Evolutionary conservation across 1,140 invertebrate species (phyloP).

Genomic region (Coelopa frigida): DNA sequence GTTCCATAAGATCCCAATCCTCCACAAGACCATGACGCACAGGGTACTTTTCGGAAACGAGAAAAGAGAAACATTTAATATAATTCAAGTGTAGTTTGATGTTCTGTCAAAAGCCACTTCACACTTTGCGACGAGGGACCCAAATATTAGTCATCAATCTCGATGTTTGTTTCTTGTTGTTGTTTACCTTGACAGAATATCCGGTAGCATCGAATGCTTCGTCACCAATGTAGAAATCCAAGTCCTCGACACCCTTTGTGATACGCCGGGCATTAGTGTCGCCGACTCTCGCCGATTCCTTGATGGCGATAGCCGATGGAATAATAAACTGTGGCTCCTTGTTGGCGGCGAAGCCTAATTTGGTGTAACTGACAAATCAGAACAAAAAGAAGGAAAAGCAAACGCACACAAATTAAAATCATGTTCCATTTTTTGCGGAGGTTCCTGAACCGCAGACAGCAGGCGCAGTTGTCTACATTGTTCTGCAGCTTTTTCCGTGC

Average conservation of each 20-base stretch:
- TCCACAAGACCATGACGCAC: slow-evolving; percentile 98
- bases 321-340: slow-evolving; percentile 99
- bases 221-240: slow-evolving; percentile 97
- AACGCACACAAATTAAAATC: slow-evolving; percentile 13
- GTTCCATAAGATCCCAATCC: slow-evolving; percentile 99
- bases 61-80: slow-evolving; percentile 22
- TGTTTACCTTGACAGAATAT: slow-evolving; percentile 82
- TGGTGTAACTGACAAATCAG: slow-evolving; percentile 84
- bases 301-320: slow-evolving; percentile 95
- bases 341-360: slow-evolving; percentile 97
- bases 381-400: slow-evolving; percentile 13
- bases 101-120: background rate
- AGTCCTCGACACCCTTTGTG: slow-evolving; percentile 93
- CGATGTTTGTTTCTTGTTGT: too few relatives aligned
- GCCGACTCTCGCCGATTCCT: slow-evolving; percentile 89
- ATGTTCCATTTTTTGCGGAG: background rate
- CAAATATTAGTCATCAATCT: slow-evolving; percentile 13
- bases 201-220: slow-evolving; percentile 93
- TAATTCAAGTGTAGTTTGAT: slow-evolving; percentile 5
- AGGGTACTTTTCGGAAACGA: too few relatives aligned
- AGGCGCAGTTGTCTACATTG: too few relatives aligned
- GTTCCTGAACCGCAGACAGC: slow-evolving; percentile 1
- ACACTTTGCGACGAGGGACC: background rate
- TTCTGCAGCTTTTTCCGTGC: slow-evolving; percentile 2
- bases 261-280: slow-evolving; percentile 83